Evolutionary conservation across 2,113 vertebrate genomes (phyloP), one percentile per base, ranked within the genome.

Genomic region (Neotoma lepida): DNA sequence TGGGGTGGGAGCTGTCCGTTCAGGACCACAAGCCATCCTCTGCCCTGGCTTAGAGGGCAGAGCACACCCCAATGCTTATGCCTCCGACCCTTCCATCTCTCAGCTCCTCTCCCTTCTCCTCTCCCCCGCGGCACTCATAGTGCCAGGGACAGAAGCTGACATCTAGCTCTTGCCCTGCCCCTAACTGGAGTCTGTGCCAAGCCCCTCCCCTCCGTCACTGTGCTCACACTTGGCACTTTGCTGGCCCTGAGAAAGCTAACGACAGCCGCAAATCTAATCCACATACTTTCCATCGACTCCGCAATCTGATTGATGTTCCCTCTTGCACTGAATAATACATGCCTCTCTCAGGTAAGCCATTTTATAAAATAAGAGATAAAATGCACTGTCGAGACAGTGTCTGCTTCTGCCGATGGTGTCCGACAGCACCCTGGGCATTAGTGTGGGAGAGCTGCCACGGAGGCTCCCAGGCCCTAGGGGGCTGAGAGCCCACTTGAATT

Each of bases 301-400:
- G 84, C 66, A 95, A 94, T 94, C 95, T n/a, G 96, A 97, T 26
- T 51, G 96, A 89, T 54, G 94, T 87, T 80, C 97, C 97, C 97
- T 97, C 96, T 97, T 96, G 98, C 97, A 98, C 98, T 97, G 98
- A 98, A 86, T 94, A 93, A 90, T 90, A 94, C 97, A 94, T 64
- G 96, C 98, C 98, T 98, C 96, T 98, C 98, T 98, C 98, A 98
- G 98, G 98, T 98, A 97, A 97, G 97, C 96, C 97, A 91, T 98
- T 98, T 98, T 97, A 84, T 97, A 97, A 96, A 94, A 91, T 35
- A 82, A 58, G 94, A 96, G 96, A 91, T 54, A 73, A 63, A 89
- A 84, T 63, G 87, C 97, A 88, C 96, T 94, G 95, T 91, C 5
- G 12, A 68, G 76, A 76, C 97, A 95, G 95, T 58, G 93, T 90